Evolutionary conservation across 2,888 invertebrate species (phyloP).

Genomic region (Drosophila demipolita): DNA sequence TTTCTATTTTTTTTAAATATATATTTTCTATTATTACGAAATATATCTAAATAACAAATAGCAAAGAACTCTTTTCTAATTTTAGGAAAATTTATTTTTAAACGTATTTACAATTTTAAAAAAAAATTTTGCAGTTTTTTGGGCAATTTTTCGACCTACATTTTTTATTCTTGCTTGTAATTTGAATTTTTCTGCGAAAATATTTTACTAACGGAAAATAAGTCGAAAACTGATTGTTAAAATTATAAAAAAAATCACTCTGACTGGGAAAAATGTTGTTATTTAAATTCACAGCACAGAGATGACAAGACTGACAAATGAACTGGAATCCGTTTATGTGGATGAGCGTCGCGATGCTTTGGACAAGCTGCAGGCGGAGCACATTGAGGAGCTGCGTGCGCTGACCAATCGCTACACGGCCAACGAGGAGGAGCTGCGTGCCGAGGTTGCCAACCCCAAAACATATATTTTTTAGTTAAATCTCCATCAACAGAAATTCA

Average conservation of each 20-base stretch:
- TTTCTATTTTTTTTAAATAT: background rate
- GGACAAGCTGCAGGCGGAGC: conserved; percentile 86
- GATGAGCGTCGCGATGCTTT: conserved; percentile 87
- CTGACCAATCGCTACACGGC: conserved; percentile 87
- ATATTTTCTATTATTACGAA: background rate
- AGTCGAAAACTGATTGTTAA: background rate
- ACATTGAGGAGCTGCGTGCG: conserved; percentile 87
- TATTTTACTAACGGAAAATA: background rate
- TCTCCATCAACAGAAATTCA: background rate
- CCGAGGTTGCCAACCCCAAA: conserved; percentile 85
- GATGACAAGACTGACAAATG: conserved; percentile 87
- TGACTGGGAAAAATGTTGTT: no score
- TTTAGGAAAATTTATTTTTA: no score
- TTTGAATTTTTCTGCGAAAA: rapidly evolving
- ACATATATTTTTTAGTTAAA: background rate
- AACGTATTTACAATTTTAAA: no score
- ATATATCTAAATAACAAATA: background rate
- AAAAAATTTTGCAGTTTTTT: no score
- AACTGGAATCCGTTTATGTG: conserved; percentile 87
- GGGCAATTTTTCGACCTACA: no score
- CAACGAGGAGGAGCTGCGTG: conserved; percentile 86
- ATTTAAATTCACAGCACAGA: conserved; percentile 85
- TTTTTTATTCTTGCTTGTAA: background rate
- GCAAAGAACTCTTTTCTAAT: background rate
- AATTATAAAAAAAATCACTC: background rate